Evolutionary conservation across 92 coral and sea anemone genomes (phyloP).

Genomic region (Actinostola sp.): DNA sequence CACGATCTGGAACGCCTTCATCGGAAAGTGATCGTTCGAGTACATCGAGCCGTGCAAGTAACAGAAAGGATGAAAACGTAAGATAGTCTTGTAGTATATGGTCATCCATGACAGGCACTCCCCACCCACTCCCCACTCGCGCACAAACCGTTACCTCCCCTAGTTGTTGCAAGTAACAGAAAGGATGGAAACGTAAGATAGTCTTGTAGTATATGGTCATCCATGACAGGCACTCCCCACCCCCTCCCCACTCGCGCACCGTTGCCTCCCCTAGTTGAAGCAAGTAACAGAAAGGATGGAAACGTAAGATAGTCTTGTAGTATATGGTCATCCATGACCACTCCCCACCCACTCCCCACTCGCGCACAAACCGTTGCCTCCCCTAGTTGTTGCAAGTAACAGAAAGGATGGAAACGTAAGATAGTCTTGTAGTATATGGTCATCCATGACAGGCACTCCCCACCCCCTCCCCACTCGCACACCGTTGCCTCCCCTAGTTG

Average conservation of each 20-base stretch:
- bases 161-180: conserved; percentile 30
- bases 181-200: conserved; percentile 16
- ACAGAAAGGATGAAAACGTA: conserved; percentile 18
- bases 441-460: not conserved
- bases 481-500: no score
- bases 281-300: conserved; percentile 24
- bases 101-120: not conserved
- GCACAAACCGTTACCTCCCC: no score
- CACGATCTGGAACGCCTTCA: conserved; percentile 56
- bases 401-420: conserved; percentile 19
- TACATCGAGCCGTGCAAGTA: conserved; percentile 55
- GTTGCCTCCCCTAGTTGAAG: no score
- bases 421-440: not conserved
- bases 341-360: no score
- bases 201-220: not conserved
- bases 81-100: not conserved
- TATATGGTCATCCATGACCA: not conserved
- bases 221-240: no score
- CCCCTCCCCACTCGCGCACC: no score
- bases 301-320: not conserved
- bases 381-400: conserved; percentile 36
- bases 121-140: no score
- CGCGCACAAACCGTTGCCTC: no score
- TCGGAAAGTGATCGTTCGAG: conserved; percentile 84
- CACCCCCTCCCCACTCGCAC: no score